These are phyloP conservation scores for Chunga burmeisteri DNA, from an alignment of 2,113 vertebrate species.

Conservation along the genomic window DNA sequence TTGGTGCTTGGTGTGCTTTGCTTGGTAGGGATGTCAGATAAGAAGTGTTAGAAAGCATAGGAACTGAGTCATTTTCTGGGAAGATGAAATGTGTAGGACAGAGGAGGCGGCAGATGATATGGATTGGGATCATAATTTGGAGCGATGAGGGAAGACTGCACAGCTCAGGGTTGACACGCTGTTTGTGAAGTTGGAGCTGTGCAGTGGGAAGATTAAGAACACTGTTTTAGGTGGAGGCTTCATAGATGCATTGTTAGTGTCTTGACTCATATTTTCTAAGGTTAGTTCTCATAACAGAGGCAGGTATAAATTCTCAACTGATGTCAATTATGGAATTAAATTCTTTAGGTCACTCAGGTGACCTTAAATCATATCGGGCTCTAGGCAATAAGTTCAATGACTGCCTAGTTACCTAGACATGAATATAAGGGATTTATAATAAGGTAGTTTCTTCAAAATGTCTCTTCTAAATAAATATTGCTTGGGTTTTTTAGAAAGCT, in stretches of 20 bases:
- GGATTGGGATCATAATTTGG: not conserved
- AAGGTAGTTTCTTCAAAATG: not conserved
- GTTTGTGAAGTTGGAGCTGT: not conserved
- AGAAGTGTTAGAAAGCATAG: not conserved
- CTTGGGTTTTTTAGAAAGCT: not conserved
- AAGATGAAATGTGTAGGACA: not conserved
- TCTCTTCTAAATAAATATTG: not conserved
- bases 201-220: not conserved
- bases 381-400: not conserved
- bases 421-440: not conserved
- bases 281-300: not conserved
- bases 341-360: not conserved
- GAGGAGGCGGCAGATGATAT: not conserved
- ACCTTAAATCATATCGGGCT: not conserved
- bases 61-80: not conserved
- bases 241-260: not conserved
- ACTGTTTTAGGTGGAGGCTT: not conserved
- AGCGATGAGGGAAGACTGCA: not conserved
- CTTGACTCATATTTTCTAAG: not conserved
- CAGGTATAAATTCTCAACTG: not conserved
- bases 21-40: not conserved
- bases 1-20: not conserved
- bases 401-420: not conserved
- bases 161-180: not conserved
- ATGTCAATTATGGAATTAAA: not conserved